A percentile compares a stretch with the other conserved stretches of the same genome.
Evolutionary conservation across 2,888 invertebrate genomes (phyloP).

Genomic region (Macropis europaea): DNA sequence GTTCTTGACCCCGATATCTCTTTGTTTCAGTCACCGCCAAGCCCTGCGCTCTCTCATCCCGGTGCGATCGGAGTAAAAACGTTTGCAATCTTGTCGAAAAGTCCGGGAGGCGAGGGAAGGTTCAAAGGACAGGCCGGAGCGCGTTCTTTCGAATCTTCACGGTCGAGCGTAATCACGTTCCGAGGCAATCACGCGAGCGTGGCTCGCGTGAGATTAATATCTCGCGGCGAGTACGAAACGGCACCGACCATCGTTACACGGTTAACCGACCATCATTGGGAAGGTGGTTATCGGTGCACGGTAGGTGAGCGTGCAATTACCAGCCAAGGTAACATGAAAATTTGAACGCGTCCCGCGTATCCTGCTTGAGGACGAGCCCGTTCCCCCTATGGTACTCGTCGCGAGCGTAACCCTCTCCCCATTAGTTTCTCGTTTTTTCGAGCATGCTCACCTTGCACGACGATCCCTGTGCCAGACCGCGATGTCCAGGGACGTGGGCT

Average conservation of each 20-base stretch:
- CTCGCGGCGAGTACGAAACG: conserved; percentile 40
- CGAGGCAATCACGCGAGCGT: conserved; percentile 6
- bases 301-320: not conserved
- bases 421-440: not conserved
- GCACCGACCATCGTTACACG: conserved; percentile 10
- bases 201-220: conserved; percentile 47
- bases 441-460: conserved; percentile 86
- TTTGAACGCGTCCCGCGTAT: not conserved
- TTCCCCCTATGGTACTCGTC: not conserved
- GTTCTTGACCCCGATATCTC: conserved; percentile 45
- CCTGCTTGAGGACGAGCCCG: not conserved
- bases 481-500: conserved; percentile 85
- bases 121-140: no score
- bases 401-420: not conserved
- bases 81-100: no score
- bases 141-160: not conserved
- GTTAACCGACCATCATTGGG: conserved; percentile 9
- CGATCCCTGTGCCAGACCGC: conserved; percentile 94
- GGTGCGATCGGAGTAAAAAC: no score
- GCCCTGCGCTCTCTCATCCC: not conserved
- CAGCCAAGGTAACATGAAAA: not conserved
- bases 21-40: conserved; percentile 13
- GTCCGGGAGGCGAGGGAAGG: no score
- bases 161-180: not conserved
- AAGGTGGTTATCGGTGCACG: conserved; percentile 11